Evolutionary conservation across 2,113 vertebrate species (phyloP).

Genomic region (Fregetta grallaria): DNA sequence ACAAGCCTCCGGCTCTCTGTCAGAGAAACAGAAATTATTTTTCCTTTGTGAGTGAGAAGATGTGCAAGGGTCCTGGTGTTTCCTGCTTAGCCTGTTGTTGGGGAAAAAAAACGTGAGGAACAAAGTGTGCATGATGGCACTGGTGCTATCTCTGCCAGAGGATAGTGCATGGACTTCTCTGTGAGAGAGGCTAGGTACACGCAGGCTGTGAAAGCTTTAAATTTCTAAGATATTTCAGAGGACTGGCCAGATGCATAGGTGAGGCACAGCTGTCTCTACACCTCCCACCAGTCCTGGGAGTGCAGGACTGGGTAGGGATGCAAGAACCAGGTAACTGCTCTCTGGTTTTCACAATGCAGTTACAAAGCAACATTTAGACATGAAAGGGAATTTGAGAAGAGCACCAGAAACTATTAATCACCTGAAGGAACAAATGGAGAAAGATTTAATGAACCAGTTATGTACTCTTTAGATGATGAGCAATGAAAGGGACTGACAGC

Average conservation of each 20-base stretch:
- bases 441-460: neutral
- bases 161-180: neutral
- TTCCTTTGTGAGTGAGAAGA: neutral
- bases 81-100: neutral
- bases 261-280: neutral
- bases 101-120: neutral
- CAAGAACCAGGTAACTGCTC: neutral
- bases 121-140: neutral
- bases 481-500: neutral
- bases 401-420: neutral
- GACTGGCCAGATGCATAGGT: neutral
- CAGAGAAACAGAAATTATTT: constrained; percentile 37
- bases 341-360: neutral
- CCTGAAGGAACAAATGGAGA: neutral
- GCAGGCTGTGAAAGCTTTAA: neutral
- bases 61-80: neutral
- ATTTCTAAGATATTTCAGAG: neutral
- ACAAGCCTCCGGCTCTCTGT: constrained; percentile 92
- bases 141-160: neutral
- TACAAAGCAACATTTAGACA: neutral
- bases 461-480: neutral
- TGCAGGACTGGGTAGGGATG: neutral
- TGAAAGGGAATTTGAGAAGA: neutral
- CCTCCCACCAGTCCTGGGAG: neutral
- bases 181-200: neutral